Base-by-base conservation (phyloP, 2,888 invertebrate genomes). In the Eulithis testata region DNA sequence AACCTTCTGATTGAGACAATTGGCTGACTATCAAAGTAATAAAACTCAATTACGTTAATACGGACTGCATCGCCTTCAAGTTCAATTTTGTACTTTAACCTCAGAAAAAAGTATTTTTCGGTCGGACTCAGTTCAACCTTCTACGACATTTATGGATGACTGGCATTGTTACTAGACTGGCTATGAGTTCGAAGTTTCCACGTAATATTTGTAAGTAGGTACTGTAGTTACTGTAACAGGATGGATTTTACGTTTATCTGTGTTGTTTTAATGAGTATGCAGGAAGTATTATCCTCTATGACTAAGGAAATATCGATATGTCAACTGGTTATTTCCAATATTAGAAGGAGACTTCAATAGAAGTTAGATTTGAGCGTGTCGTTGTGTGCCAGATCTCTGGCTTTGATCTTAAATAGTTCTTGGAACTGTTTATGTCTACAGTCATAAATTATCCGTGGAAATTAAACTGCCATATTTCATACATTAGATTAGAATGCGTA, bases 331-430 rank as follows among this genome's bases (percentile, higher is more conserved):
- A 73, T 73, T 73, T 63, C 53, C 53, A 63, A 67, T 68, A 65
- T 60, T 66, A 65, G 63, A 64, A 54, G 50, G 47, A 50, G 55
- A 58, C 51, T 49, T 66, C 60, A 58, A 50, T 67, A 53, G 67
- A 53, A 61, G 44, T 61, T 31, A 65, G 61, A 56, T 65, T 63
- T 68, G 59, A 68, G 63, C 54, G 65, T 72, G 69, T 70, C 76
- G 68, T 71, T 76, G 69, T 66, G 81, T 61, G 71, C 77, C 74
- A 76, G 69, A 79, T 80, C 68, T 69, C 59, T 61, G 59, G 61
- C 76, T 79, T 81, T 80, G 80, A 81, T 80, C 78, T 79, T 52
- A 63, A 75, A 70, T 69, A 66, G 66, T 75, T 74, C 64, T 68
- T 69, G 58, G 70, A 73, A 67, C 63, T 68, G 66, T 63, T 66